Base-by-base conservation (phyloP, 2,888 invertebrate genomes). In the Mesorhabditis belari region DNA sequence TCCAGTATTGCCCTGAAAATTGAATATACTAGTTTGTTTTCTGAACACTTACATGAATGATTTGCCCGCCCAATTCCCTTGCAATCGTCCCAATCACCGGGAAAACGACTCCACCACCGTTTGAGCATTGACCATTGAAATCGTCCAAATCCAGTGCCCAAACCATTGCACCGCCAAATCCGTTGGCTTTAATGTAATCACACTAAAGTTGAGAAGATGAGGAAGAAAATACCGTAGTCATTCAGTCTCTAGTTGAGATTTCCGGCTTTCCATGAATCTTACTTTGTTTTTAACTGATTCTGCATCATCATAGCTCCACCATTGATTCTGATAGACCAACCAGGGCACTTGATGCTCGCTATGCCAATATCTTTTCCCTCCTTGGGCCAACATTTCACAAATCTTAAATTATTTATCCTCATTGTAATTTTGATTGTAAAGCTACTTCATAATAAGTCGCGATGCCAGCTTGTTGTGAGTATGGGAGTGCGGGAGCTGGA, bases 301-400 rank as follows among this genome's bases (percentile, higher is more conserved):
- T 35, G 88, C 87, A 81, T 92, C 92, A 77, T 92, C 92, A 76
- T 90, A 92, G 9, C 91, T 90, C 2, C 91, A 91, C 92, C 92
- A 92, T 77, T 92, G 92, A 80, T 91, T 90, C 0, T 86, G 85
- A 60, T 83, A 85, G 65, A 87, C 86, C 0, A 68, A 21, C 25
- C 61, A 71, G 2, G 72, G 72, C 21, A 68, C 70, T 69, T 87
- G 44, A 3, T 87, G 82, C 0, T 88, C 86, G 73, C 86, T 87
- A 77, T 88, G 85, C 5, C 88, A 86, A 4, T 90, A 87, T 28
- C 86, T 88, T 90, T 91, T 91, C 2, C 88, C 89, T 58, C 87
- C 86, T 68, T 87, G 87, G 70, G 86, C 86, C n/a, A 92, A 85
- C 58, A 89, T 86, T 67, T 90, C 72, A 53, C 72, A 71, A 27